Evolutionary conservation across 2,113 vertebrate species (phyloP).

Genomic region (Peromyscus polionotus): DNA sequence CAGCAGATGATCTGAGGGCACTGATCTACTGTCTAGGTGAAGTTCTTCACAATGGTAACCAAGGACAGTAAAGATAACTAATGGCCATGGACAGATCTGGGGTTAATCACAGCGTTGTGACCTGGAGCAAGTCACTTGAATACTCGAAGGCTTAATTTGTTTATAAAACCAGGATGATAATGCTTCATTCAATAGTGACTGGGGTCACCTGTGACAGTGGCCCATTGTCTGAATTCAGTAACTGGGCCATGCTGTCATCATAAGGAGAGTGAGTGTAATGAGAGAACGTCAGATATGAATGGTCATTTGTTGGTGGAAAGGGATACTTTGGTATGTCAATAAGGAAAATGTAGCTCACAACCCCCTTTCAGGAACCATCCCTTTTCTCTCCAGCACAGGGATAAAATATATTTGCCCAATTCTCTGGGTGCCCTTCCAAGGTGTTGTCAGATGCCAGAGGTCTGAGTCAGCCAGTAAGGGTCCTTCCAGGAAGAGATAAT

Average conservation of each 20-base stretch:
- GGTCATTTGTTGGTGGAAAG: not conserved
- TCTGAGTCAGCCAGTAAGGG: not conserved
- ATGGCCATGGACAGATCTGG: not conserved
- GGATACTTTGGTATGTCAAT: no score
- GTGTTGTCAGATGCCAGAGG: not conserved
- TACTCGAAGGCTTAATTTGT: not conserved
- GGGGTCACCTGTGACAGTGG: not conserved
- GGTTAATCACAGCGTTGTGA: not conserved
- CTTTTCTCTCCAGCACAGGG: not conserved
- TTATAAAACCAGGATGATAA: not conserved
- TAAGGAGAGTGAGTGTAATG: not conserved
- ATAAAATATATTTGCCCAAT: fast-evolving
- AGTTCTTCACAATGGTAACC: not conserved
- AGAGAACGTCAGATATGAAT: no score
- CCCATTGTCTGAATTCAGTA: not conserved
- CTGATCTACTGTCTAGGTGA: not conserved
- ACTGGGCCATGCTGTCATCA: not conserved
- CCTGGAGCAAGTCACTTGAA: not conserved
- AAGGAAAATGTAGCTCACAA: not conserved
- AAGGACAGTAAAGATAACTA: not conserved
- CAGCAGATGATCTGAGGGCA: not conserved
- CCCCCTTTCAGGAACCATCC: fast-evolving
- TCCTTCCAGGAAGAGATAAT: not conserved
- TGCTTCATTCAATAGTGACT: not conserved
- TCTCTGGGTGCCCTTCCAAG: not conserved